Conservation (phyloP, 1,140 invertebrate genomes). For the Lepidurus arcticus region DNA sequence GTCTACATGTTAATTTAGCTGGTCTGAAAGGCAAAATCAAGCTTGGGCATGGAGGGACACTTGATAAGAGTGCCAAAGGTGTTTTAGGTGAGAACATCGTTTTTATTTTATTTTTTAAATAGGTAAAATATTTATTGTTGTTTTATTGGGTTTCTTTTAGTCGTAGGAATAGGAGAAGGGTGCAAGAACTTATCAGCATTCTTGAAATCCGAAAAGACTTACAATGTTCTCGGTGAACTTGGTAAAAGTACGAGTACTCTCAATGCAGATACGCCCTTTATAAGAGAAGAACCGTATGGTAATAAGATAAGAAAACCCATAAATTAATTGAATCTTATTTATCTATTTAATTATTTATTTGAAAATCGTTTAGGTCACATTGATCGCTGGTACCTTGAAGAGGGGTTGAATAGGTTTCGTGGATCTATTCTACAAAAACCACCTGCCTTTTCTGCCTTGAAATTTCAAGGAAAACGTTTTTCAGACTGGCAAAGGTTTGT, state of each 20-base stretch:
- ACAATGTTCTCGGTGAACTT: background rate
- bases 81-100: background rate
- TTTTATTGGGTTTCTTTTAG: background rate
- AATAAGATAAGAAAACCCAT: background rate
- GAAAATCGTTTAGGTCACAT: background rate
- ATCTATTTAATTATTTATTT: background rate
- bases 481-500: slow-evolving; percentile 3
- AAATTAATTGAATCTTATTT: background rate
- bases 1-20: background rate
- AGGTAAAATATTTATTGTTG: background rate
- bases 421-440: background rate
- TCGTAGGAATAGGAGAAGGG: background rate
- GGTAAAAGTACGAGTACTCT: background rate
- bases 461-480: slow-evolving; percentile 11
- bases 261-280: background rate
- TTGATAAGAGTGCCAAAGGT: background rate
- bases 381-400: background rate
- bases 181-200: background rate
- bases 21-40: background rate
- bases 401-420: background rate
- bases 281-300: background rate
- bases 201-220: background rate
- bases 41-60: background rate
- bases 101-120: no score
- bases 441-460: background rate